Base-by-base conservation (phyloP, 1,140 invertebrate genomes). In the Caenorhabditis tropicalis region DNA sequence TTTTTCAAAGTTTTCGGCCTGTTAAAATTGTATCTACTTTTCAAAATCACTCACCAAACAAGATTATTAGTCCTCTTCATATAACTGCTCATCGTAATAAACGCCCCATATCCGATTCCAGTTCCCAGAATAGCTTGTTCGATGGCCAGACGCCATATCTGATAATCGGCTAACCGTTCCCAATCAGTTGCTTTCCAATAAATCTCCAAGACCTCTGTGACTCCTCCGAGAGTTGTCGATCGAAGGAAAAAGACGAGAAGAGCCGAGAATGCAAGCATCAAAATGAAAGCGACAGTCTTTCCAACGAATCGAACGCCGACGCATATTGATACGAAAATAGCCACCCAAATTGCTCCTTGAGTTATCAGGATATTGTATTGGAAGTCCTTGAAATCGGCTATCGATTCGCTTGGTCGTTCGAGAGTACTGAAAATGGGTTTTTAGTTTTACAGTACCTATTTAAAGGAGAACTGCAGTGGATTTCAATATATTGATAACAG, bases 41-140 rank as follows among this genome's bases (percentile, higher is more conserved):
- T 81, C 3, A 36, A 60, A 36, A 83, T 33, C 29, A 51, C 82
- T 85, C 29, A 89, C 89, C 86, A 49, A n/a, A 91, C 88, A n/a
- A 91, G 82, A 82, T 91, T 91, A 83, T 90, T 91, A 39, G 87
- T 87, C 27, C 89, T 85, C 80, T 91, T 91, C 58, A 90, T 91
- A 86, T 91, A 91, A 15, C 88, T 89, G 9, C 85, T 89, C 33
- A 91, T 89, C 9, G 90, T 91, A 82, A 91, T 91, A 33, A 89
- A 90, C n/a, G 88, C 89, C 9, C 90, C 90, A 70, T 91, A 91
- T n/a, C 90, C 90, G 39, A 91, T 86, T 33, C 90, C 90, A 56
- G 86, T 90, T 29, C 91, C 90, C 2, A 90, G 82, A 84, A 91
- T 87, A 2, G 89, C 89, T 81, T 91, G 90, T 81, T 91, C 90